These are phyloP conservation scores for Theonella swinhoei DNA, from an alignment of 37 sponge, comb jelly and placozoan genomes.

Conservation along the genomic window DNA sequence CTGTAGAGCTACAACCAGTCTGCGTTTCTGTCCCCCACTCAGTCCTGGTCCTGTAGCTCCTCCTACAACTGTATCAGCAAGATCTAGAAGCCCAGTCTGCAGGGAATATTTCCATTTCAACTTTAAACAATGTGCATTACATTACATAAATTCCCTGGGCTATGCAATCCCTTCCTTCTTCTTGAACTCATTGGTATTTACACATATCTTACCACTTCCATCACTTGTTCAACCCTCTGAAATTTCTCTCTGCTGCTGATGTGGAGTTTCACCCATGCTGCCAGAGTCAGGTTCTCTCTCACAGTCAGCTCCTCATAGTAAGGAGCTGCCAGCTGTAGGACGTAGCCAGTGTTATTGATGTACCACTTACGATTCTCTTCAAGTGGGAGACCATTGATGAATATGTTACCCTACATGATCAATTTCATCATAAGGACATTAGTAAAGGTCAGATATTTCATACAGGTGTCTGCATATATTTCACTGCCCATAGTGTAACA, in stretches of 20 bases:
- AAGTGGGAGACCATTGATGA: conserved; percentile 53
- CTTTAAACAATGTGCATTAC: too few relatives aligned
- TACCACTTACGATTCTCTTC: conserved; percentile 55
- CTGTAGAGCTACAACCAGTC: conserved; percentile 78
- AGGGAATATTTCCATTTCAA: background rate
- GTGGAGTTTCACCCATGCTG: conserved; percentile 59
- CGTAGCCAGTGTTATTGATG: conserved; percentile 64
- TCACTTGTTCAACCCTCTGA: conserved; percentile 51
- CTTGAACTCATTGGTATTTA: too few relatives aligned
- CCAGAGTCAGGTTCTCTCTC: conserved; percentile 73
- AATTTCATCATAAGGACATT: too few relatives aligned
- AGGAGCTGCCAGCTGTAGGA: conserved; percentile 67
- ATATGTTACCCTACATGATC: conserved; percentile 43
- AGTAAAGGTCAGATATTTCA: too few relatives aligned
- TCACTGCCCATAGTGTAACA: too few relatives aligned
- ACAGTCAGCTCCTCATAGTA: conserved; percentile 77
- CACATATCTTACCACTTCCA: conserved; percentile 40
- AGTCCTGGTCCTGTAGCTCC: conserved; percentile 76
- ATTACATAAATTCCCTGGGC: too few relatives aligned
- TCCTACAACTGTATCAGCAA: conserved; percentile 87
- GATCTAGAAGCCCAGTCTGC: conserved; percentile 70
- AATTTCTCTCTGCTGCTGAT: conserved; percentile 30
- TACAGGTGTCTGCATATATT: too few relatives aligned
- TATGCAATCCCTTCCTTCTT: too few relatives aligned
- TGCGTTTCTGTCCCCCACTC: conserved; percentile 94